Percentiles rank a stretch among this genome's conserved stretches.
phyloP scores from a whole-genome alignment of 92 coral and sea anemone genomes.

The Bergia puertoricense region DNA sequence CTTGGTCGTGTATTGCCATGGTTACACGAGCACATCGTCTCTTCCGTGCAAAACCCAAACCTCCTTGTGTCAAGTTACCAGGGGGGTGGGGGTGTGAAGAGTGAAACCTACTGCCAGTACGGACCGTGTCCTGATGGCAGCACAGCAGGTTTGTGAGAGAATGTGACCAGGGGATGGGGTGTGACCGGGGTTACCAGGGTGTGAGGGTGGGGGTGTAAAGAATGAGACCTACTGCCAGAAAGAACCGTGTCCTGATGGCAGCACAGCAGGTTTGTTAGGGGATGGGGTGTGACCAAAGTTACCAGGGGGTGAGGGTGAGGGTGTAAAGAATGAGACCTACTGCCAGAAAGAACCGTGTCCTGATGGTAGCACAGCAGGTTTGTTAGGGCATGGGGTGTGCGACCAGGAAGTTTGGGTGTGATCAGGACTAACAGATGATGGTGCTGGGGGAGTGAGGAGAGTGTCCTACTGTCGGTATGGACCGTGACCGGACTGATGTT shows the following conservation, averaged over 20 bases:
- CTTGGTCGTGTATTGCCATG: constrained; percentile 63
- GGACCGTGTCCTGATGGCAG: constrained; percentile 82
- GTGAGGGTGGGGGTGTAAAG: constrained; percentile 20
- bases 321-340: constrained; percentile 60
- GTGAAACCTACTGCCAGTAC: constrained; percentile 75
- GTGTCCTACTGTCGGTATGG: not conserved
- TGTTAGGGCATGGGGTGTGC: too few species aligned
- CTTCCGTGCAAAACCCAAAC: constrained; percentile 56
- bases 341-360: constrained; percentile 79
- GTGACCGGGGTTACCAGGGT: constrained; percentile 17
- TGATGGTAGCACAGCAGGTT: constrained; percentile 51
- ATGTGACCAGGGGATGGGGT: not conserved
- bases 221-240: constrained; percentile 74
- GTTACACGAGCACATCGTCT: constrained; percentile 62
- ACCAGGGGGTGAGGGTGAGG: constrained; percentile 28
- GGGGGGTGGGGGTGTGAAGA: constrained; percentile 40
- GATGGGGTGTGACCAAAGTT: not conserved
- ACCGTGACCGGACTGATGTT: not conserved
- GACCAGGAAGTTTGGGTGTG: not conserved
- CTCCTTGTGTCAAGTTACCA: constrained; percentile 42
- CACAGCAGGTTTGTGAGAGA: constrained; percentile 22
- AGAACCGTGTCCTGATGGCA: constrained; percentile 76
- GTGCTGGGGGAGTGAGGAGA: constrained; percentile 25
- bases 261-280: constrained; percentile 25
- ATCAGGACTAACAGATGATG: constrained; percentile 17